Base-by-base conservation (phyloP, 92 coral and sea anemone species). In the Umimayanthus kanabou region DNA sequence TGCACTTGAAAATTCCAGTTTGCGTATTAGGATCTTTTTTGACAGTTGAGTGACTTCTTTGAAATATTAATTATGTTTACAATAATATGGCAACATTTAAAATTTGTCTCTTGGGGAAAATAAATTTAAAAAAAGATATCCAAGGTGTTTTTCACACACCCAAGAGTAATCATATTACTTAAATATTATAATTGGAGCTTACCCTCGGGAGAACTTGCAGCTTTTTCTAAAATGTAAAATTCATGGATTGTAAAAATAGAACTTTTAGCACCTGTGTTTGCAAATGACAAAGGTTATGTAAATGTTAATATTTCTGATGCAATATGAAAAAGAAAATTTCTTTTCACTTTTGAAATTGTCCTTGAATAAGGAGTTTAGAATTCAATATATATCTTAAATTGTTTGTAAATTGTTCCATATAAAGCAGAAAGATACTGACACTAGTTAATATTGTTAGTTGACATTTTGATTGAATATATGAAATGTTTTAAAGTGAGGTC, bases 211-310 rank as follows among this genome's bases (percentile, higher is more conserved):
- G 66, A 57, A 20, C 69, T 18, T 22, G 16, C 77, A 13, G n/a
- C 43, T 73, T 39, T 37, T 73, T 45, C 26, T 10, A 79, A 49
- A 29, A 79, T 50, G 33, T 33, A 33, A 33, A 33, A 33, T 33
- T 33, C 37, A 33, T 33, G 37, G 37, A 0, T 33, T 33, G 37
- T 33, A 33, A 33, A 33, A 33, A 33, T 33, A 28, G 37, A 67
- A 40, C 57, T 61, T 72, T 8, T 10, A 33, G 20, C 81, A 79
- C 77, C 66, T 78, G 58, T 73, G 57, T 57, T 66, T 76, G 15
- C 72, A 39, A 53, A 2, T 10, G 66, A 78, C 66, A 49, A 28
- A 80, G 85, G 45, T 80, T 80, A 80, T 58, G 73, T 80, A 80
- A 80, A 80, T 80, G 47, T 80, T 33, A 10, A 30, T 10, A 18